Evolutionary conservation across 2,888 invertebrate genomes (phyloP), one percentile per base, ranked within the genome.

Genomic region (Chloroclysta siterata): DNA sequence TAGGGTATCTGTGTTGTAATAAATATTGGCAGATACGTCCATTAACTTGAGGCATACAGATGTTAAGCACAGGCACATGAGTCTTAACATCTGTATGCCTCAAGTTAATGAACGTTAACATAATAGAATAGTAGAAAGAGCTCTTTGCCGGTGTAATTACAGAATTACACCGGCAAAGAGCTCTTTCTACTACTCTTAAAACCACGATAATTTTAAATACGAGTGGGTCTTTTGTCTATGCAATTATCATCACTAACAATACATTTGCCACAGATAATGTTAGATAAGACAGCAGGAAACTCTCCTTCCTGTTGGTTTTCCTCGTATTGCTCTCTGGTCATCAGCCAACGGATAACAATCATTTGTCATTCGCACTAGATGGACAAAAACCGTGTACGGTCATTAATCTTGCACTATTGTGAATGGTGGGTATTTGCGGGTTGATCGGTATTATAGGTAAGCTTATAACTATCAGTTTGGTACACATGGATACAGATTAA

Each of bases 291-390:
- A 65, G 61, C 11, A 29, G 60, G 61, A 65, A 65, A 51, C 53
- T n/a, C 53, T 46, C 14, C 22, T 41, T 61, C 57, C 56, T 39
- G 59, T 56, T 10, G 50, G 60, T 57, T 65, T 61, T 62, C 44
- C 47, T 53, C 33, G 58, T 39, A 51, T 33, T 39, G 36, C 44
- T 39, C 39, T 39, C 36, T 48, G 55, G 55, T 53, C 63, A 54
- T 48, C 51, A 39, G 56, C 50, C 55, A 39, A 28, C 64, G 70
- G 69, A 70, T 67, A 65, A 50, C 63, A 39, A 51, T 60, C 67
- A 68, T 72, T 70, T 70, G 65, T 72, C 70, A 72, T 65, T 57
- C 64, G 17, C 65, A 55, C 55, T 63, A 66, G 68, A 70, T 63
- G 68, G 22, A 66, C 70, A 70, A 72, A 70, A 70, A 72, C 63